phyloP scores from a whole-genome alignment of 2,888 invertebrate genomes.

The Carcina quercana region DNA sequence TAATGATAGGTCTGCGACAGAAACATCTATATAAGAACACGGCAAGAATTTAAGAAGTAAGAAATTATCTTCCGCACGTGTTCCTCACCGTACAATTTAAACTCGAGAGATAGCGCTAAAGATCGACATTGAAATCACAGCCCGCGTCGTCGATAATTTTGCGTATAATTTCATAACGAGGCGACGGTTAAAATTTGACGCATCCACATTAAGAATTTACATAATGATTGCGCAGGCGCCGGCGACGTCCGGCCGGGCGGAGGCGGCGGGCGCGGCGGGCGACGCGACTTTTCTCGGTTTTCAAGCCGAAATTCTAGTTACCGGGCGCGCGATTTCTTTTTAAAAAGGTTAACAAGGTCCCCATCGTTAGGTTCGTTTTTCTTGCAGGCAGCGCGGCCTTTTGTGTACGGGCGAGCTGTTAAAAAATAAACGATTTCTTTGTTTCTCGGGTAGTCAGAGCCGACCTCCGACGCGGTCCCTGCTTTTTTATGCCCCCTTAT shows the following conservation, averaged over 20 bases:
- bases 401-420: conserved; percentile 73
- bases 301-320: conserved; percentile 72
- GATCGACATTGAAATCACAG: conserved; percentile 14
- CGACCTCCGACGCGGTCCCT: conserved; percentile 72
- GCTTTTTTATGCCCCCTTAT: conserved; percentile 72
- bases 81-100: neutral
- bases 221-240: conserved; percentile 69
- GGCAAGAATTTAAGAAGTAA: too few relatives aligned
- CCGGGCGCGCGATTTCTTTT: conserved; percentile 68
- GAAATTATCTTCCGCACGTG: conserved; percentile 1
- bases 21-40: too few relatives aligned
- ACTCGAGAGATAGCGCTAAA: neutral
- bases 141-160: conserved; percentile 45
- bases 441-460: conserved; percentile 71
- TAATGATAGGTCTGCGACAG: too few relatives aligned
- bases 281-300: conserved; percentile 67
- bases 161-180: conserved; percentile 36
- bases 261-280: conserved; percentile 40
- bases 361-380: conserved; percentile 70
- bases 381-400: conserved; percentile 67
- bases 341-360: conserved; percentile 72
- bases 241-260: conserved; percentile 46
- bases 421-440: conserved; percentile 74
- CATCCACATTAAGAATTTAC: conserved; percentile 49
- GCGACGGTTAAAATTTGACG: conserved; percentile 37